phyloP scores from a whole-genome alignment of 2,888 invertebrate species.

The Hyles lineata region DNA sequence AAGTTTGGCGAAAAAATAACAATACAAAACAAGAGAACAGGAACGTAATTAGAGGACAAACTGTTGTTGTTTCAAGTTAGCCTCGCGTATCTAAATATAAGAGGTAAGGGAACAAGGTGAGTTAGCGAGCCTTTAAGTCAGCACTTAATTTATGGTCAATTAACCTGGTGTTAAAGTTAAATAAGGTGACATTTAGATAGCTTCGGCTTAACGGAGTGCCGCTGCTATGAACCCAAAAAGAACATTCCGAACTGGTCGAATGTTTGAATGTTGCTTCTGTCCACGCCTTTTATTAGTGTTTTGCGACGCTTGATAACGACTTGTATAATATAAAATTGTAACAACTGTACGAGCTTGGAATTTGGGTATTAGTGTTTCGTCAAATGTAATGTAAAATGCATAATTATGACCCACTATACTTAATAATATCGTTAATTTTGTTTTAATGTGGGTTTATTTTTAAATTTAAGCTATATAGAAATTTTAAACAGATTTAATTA shows the following conservation, averaged over 20 bases:
- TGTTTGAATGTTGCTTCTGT: slow-evolving; percentile 16
- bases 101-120: slow-evolving; percentile 58
- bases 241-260: slow-evolving; percentile 32
- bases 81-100: slow-evolving; percentile 54
- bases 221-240: slow-evolving; percentile 48
- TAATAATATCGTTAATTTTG: no score
- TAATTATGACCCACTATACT: no score
- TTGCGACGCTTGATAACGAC: background rate
- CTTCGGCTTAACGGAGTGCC: slow-evolving; percentile 52
- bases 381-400: no score
- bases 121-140: slow-evolving; percentile 72
- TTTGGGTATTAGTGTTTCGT: background rate
- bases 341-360: background rate
- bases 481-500: no score
- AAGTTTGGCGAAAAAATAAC: slow-evolving; percentile 25
- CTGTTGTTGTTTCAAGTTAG: slow-evolving; percentile 73
- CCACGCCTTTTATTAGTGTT: background rate
- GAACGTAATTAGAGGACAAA: slow-evolving; percentile 70
- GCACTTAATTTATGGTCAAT: slow-evolving; percentile 82
- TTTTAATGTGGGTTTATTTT: no score
- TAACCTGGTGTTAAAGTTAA: slow-evolving; percentile 79
- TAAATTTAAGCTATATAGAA: no score
- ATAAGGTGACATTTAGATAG: slow-evolving; percentile 75
- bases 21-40: slow-evolving; percentile 40
- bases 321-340: background rate